Conservation (phyloP, 2,797 vertebrate species). For the Pseudochaenichthys georgianus region DNA sequence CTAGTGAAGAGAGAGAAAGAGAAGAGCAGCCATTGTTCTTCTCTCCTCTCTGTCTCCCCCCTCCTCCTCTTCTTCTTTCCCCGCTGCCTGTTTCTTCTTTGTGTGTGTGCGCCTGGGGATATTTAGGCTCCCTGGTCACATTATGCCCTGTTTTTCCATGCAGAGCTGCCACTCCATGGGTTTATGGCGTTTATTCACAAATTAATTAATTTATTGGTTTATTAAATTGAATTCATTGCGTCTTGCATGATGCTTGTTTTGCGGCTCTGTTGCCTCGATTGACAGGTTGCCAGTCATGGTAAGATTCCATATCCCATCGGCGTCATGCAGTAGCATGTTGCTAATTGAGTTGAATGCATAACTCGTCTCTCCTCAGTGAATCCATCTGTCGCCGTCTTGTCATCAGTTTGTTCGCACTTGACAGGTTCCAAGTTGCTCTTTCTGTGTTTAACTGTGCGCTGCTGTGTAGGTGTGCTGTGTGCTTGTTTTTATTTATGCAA, state of each 20-base stretch:
- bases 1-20: constrained; percentile 61
- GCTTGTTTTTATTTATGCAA: constrained; percentile 53
- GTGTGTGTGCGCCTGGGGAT: constrained; percentile 59
- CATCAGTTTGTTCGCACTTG: constrained; percentile 82
- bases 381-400: constrained; percentile 84
- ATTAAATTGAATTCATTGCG: constrained; percentile 76
- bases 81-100: constrained; percentile 60
- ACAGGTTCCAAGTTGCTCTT: constrained; percentile 78
- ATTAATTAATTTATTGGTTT: constrained; percentile 81
- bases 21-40: constrained; percentile 73
- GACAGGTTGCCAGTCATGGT: constrained; percentile 85
- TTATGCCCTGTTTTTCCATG: constrained; percentile 72
- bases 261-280: constrained; percentile 76
- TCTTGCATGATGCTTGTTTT: constrained; percentile 74
- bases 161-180: constrained; percentile 68
- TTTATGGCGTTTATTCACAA: constrained; percentile 76
- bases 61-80: constrained; percentile 45
- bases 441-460: constrained; percentile 78
- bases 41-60: constrained; percentile 46
- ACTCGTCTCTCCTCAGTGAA: constrained; percentile 81
- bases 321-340: constrained; percentile 78
- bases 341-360: constrained; percentile 85
- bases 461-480: constrained; percentile 72
- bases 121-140: constrained; percentile 76
- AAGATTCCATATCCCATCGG: constrained; percentile 78